Percentiles rank a stretch among this genome's conserved stretches.
phyloP scores from a whole-genome alignment of 2,888 invertebrate genomes.

The Leucophenga maculata region DNA sequence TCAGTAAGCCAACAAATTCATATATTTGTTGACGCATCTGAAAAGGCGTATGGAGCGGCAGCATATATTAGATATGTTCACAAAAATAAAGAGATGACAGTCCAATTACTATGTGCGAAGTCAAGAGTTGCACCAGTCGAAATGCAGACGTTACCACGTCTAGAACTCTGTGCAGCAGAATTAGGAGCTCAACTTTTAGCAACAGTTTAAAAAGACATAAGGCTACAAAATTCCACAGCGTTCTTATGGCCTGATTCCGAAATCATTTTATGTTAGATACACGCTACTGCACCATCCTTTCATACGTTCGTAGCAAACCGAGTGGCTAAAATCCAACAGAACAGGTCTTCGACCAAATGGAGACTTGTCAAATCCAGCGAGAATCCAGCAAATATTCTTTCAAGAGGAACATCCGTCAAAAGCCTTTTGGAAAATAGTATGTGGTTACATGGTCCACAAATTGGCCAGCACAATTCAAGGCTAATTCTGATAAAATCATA shows the following conservation, averaged over 20 bases:
- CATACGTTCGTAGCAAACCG: background rate
- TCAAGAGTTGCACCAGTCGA: background rate
- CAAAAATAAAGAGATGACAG: too few relatives aligned
- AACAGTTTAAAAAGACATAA: background rate
- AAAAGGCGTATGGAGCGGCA: too few relatives aligned
- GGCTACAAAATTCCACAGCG: background rate
- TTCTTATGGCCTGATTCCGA: background rate
- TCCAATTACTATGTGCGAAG: conserved; percentile 1
- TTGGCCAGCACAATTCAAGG: too few relatives aligned
- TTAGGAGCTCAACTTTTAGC: background rate
- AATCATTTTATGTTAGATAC: conserved; percentile 5
- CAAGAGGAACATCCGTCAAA: conserved; percentile 26
- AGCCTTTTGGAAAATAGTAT: conserved; percentile 48
- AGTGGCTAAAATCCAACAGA: background rate
- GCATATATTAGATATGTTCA: too few relatives aligned
- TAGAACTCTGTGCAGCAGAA: background rate
- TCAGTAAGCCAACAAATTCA: too few relatives aligned
- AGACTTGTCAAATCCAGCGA: conserved; percentile 9
- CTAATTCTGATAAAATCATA: too few relatives aligned
- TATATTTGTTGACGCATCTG: too few relatives aligned
- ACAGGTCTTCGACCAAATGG: conserved; percentile 10
- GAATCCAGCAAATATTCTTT: conserved; percentile 22
- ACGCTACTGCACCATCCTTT: too few relatives aligned
- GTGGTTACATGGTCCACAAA: conserved; percentile 12
- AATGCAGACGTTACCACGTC: background rate